phyloP scores from a whole-genome alignment of 1,140 invertebrate genomes.

The Steinernema khuongi region DNA sequence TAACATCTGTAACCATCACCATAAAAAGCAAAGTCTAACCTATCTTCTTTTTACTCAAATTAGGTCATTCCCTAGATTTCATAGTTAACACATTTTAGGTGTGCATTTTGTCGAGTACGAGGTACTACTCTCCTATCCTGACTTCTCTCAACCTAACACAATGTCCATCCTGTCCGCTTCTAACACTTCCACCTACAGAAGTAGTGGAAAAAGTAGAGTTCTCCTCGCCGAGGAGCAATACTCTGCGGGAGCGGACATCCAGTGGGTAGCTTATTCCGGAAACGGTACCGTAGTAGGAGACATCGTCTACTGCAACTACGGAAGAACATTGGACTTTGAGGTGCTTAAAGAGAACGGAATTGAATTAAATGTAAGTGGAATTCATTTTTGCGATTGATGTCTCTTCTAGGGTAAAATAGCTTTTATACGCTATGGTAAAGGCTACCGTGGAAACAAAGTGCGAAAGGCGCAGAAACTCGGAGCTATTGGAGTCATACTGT shows the following conservation, averaged over 20 bases:
- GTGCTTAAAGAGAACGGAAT: slow-evolving; percentile 37
- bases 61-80: no score
- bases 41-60: no score
- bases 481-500: slow-evolving; percentile 52
- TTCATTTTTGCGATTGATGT: neutral
- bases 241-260: slow-evolving; percentile 42
- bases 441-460: slow-evolving; percentile 53
- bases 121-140: slow-evolving; percentile 51
- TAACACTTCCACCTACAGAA: slow-evolving; percentile 33
- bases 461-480: slow-evolving; percentile 41
- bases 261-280: slow-evolving; percentile 54
- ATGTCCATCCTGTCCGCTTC: slow-evolving; percentile 35
- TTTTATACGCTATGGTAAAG: slow-evolving; percentile 46
- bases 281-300: slow-evolving; percentile 49
- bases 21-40: no score
- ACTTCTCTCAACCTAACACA: slow-evolving; percentile 48
- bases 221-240: slow-evolving; percentile 43
- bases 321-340: slow-evolving; percentile 44
- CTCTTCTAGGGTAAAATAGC: slow-evolving; percentile 50
- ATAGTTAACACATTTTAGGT: slow-evolving; percentile 33
- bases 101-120: slow-evolving; percentile 49
- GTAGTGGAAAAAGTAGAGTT: slow-evolving; percentile 33
- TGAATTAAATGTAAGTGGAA: slow-evolving; percentile 28
- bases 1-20: no score
- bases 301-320: slow-evolving; percentile 49